Evolutionary conservation across 2,888 invertebrate species (phyloP).

Genomic region (Thyatira batis): DNA sequence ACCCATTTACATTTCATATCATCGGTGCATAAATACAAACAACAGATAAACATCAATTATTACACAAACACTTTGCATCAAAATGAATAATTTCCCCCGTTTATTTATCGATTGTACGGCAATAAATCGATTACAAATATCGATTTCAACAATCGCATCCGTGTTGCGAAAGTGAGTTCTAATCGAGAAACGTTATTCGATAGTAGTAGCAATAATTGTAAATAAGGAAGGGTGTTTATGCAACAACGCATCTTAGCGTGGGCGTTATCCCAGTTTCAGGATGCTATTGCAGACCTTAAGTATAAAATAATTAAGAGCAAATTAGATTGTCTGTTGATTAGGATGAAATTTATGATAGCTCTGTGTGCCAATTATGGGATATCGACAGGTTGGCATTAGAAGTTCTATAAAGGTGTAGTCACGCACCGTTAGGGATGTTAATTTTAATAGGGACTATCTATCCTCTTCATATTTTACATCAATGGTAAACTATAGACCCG

Average conservation of each 20-base stretch:
- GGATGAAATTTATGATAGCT: background rate
- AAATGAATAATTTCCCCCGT: background rate
- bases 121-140: background rate
- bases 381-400: conserved; percentile 2
- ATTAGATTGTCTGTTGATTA: conserved; percentile 13
- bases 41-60: background rate
- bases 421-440: background rate
- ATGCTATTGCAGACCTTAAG: conserved; percentile 29
- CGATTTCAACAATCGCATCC: background rate
- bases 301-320: conserved; percentile 30
- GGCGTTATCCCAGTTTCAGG: conserved; percentile 23
- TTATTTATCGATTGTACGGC: background rate
- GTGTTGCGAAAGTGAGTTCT: conserved; percentile 3
- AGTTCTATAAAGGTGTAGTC: background rate
- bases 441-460: background rate
- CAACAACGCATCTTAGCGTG: conserved; percentile 13
- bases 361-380: background rate
- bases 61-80: background rate
- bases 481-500: too few relatives aligned
- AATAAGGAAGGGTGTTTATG: conserved; percentile 23
- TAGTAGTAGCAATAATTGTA: conserved; percentile 11
- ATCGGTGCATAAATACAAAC: background rate
- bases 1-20: background rate
- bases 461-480: background rate
- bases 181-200: conserved; percentile 7